Evolutionary conservation across 2,888 invertebrate species (phyloP).

Genomic region (Diloba caeruleocephala): DNA sequence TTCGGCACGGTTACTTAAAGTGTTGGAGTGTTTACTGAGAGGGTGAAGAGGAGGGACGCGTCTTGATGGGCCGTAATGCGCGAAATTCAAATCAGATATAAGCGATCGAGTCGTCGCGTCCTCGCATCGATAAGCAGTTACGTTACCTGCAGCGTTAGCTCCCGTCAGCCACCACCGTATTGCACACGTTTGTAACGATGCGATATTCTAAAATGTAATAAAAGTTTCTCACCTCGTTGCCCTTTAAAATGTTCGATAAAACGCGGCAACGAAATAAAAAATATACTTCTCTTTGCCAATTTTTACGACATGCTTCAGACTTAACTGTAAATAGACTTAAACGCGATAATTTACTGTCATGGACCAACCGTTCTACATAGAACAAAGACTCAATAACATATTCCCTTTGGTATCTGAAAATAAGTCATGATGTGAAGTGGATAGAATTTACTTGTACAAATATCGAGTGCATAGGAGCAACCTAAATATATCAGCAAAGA

Average conservation of each 20-base stretch:
- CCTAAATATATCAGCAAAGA: conserved; percentile 44
- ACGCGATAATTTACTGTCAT: conserved; percentile 10
- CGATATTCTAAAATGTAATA: conserved; percentile 65
- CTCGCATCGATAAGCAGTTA: conserved; percentile 69
- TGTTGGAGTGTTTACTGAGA: conserved; percentile 77
- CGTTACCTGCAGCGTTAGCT: conserved; percentile 61
- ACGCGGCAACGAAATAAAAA: conserved; percentile 22
- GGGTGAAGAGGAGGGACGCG: conserved; percentile 61
- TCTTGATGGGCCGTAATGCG: conserved; percentile 76
- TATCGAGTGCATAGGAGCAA: conserved; percentile 29
- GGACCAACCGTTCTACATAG: conserved; percentile 3
- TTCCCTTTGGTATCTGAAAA: conserved; percentile 34
- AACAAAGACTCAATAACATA: conserved; percentile 18
- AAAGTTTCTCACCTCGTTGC: conserved; percentile 52
- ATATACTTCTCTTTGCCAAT: conserved; percentile 27
- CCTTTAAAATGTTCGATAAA: conserved; percentile 49
- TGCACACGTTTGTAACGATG: conserved; percentile 69
- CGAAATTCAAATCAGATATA: conserved; percentile 86
- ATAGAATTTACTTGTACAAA: conserved; percentile 28
- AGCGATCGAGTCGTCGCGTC: conserved; percentile 76
- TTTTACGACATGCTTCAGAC: conserved; percentile 12
- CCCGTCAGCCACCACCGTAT: conserved; percentile 67
- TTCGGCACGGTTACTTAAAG: conserved; percentile 76
- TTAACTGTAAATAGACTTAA: conserved; percentile 7
- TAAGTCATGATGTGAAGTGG: conserved; percentile 9